Evolutionary conservation across 1,140 invertebrate genomes (phyloP).

Genomic region (Brachionus rotundiformis): DNA sequence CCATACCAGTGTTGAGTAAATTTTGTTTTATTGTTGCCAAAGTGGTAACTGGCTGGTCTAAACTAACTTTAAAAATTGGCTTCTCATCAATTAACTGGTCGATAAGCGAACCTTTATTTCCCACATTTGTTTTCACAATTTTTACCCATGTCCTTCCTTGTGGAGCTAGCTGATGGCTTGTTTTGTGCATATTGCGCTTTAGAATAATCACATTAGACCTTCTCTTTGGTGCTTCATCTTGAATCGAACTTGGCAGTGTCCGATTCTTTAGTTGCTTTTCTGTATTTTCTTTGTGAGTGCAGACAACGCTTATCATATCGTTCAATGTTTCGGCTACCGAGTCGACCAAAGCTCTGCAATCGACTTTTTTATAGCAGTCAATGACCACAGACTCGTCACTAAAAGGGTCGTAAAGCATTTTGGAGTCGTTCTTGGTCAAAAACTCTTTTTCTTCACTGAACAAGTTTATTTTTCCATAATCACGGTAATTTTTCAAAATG

Average conservation of each 20-base stretch:
- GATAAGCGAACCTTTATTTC: neutral
- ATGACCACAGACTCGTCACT: neutral
- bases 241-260: neutral
- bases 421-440: neutral
- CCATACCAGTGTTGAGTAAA: neutral
- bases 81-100: neutral
- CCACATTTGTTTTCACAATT: neutral
- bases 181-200: neutral
- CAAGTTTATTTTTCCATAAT: conserved; percentile 6
- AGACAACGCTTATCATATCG: conserved; percentile 20
- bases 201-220: conserved; percentile 16
- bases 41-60: neutral
- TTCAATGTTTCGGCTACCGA: neutral
- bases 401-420: neutral
- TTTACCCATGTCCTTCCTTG: conserved; percentile 29
- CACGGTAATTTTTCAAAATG: neutral
- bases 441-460: conserved; percentile 6
- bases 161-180: neutral
- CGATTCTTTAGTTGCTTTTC: neutral
- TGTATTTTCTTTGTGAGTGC: conserved; percentile 21
- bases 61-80: neutral
- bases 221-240: neutral
- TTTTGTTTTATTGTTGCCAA: conserved; percentile 9
- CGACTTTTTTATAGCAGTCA: neutral
- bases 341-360: neutral